A percentile compares a stretch with the other conserved stretches of the same genome.
Evolutionary conservation across 2,113 vertebrate species (phyloP).

Genomic region (Piprites chloris): DNA sequence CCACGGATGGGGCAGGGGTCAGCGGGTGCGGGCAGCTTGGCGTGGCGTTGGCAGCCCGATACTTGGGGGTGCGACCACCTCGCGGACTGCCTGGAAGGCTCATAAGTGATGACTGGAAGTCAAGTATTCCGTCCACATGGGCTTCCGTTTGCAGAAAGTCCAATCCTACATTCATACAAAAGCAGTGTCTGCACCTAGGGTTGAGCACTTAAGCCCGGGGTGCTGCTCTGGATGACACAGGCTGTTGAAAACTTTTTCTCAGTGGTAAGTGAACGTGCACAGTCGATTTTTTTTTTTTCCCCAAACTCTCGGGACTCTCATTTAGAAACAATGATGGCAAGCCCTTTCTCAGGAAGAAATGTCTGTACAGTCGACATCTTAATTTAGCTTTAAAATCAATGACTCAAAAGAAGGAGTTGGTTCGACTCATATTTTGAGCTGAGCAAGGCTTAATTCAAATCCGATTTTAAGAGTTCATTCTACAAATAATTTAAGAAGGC

Average conservation of each 20-base stretch:
- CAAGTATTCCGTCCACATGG: not conserved
- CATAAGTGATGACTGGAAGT: not conserved
- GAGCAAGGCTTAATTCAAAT: not conserved
- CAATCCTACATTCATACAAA: not conserved
- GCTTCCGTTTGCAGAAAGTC: not conserved
- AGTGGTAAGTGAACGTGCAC: not conserved
- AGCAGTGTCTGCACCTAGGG: not conserved
- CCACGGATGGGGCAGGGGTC: not conserved
- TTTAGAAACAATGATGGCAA: not conserved
- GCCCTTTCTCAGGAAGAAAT: not conserved
- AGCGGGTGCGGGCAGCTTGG: not conserved
- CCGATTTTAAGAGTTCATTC: not conserved
- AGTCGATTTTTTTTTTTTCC: not conserved
- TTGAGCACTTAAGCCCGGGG: not conserved
- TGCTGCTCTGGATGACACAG: not conserved
- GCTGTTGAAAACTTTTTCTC: not conserved
- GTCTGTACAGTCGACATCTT: not conserved
- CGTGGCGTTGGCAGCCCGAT: not conserved
- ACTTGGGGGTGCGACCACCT: accelerated
- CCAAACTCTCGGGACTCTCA: not conserved
- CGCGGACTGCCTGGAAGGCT: not conserved
- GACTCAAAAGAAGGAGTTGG: not conserved
- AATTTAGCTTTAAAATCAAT: not conserved
- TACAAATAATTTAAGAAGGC: not conserved
- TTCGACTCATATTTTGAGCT: not conserved